Evolutionary conservation across 2,113 vertebrate species (phyloP), one percentile per base, ranked within the genome.

Genomic region (Ciconia stormi): DNA sequence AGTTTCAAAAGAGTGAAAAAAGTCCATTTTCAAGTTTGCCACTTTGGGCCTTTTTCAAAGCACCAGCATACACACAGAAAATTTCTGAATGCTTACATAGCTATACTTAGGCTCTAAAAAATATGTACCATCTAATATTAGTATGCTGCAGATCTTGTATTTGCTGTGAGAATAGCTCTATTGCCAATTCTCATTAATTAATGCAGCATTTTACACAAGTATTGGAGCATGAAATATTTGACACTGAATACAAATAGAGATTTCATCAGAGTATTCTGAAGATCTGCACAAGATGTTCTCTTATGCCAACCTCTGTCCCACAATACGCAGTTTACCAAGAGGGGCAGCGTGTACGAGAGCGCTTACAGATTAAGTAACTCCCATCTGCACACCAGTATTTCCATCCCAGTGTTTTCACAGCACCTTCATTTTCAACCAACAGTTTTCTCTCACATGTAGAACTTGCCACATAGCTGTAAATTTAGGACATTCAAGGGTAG

Each of bases 281-380:
- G 38, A 67, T 32, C 44, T 13, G 38, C 67, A 69, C 61, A 25
- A n/a, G 58, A 50, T 19, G 36, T 46, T 58, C 71, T 27, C 55
- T 23, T 17, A 18, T 0, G 6, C 18, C 73, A 50, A 12, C 19
- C 38, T 27, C 56, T 17, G 23, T 9, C 30, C 29, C 58, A 19
- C 19, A 9, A 13, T 4, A 7, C 1, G 12, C 52, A 12, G 59
- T 27, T 53, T 47, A 56, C n/a, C n/a, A 22, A 42, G 46, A 65
- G 32, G 58, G n/a, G 26, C 26, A 16, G 61, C 0, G 9, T 1
- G 1, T 15, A 63, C 2, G 2, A 34, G 47, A 36, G 29, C 4
- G 1, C 23, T 50, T 22, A 55, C 0, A 3, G 40, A 3, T 11
- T 11, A 44, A 34, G n/a, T 19, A 22, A 44, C 21, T 32, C 49